Evolutionary conservation across 2,888 invertebrate genomes (phyloP), one percentile per base, ranked within the genome.

Genomic region (Tinea semifulvella): DNA sequence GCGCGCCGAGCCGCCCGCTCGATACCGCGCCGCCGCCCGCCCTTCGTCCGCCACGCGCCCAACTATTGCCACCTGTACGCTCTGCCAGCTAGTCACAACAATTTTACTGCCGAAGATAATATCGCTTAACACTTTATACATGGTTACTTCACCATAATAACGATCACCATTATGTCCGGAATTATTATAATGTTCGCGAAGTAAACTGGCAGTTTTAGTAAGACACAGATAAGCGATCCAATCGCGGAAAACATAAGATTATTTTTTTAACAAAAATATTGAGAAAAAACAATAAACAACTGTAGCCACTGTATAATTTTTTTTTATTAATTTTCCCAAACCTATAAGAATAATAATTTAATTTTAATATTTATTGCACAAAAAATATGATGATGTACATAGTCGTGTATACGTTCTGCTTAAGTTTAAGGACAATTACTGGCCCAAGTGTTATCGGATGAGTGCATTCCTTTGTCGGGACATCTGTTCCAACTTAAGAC

Each of bases 31-130:
- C 54, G 26, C 17, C 27, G 20, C 42, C 42, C 42, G 42, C 52
- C 44, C 46, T 38, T 66, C 68, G 65, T 68, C 67, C 60, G 63
- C 67, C 64, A 51, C 58, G 55, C 56, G 63, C 60, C 61, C 31
- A 20, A 31, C 28, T 67, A 68, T 68, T 42, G 67, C 74, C 77
- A 79, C 79, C 77, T 79, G 77, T 77, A 66, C 67, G 71, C 70
- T 67, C 68, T 2, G 36, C 11, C 40, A 40, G 22, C 40, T 38
- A 63, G 71, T 69, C 77, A 74, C 65, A 74, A 77, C 76, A 75
- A 26, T 42, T 19, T 36, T 46, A 31, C 42, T 20, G 35, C 27
- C 42, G 42, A 16, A 27, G 42, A 27, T 42, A 42, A 42, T 42
- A 40, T 40, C 48, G 45, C 40, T 45, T 43, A 47, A 44, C 39